phyloP scores from a whole-genome alignment of 2,888 invertebrate species.

The Sminthurinus aureus region DNA sequence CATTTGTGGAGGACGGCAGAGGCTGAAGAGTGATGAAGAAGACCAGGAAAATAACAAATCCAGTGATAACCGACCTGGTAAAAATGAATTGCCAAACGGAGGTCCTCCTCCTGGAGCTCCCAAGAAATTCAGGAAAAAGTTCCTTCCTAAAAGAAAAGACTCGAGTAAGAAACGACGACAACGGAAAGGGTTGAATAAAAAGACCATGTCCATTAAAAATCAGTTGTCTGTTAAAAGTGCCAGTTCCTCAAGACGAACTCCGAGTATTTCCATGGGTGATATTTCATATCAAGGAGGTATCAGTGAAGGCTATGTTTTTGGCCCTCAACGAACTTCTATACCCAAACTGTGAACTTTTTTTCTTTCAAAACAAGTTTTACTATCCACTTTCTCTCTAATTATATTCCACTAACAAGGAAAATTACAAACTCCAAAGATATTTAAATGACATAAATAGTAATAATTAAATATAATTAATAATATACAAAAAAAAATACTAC shows the following conservation, averaged over 20 bases:
- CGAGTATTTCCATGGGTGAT: constrained; percentile 52
- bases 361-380: not conserved
- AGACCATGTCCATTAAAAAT: constrained; percentile 49
- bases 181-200: constrained; percentile 59
- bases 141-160: constrained; percentile 55
- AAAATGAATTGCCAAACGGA: constrained; percentile 44
- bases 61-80: constrained; percentile 27
- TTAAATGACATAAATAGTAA: too few species aligned
- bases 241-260: constrained; percentile 52
- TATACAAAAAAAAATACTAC: not conserved
- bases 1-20: constrained; percentile 50
- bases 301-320: constrained; percentile 5
- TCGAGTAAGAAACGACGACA: constrained; percentile 56
- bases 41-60: constrained; percentile 30
- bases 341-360: constrained; percentile 4
- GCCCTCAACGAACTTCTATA: constrained; percentile 29
- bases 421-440: too few species aligned
- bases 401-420: too few species aligned
- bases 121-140: constrained; percentile 58
- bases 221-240: constrained; percentile 56
- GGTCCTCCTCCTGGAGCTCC: constrained; percentile 53
- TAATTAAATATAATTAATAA: not conserved
- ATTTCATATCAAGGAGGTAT: not conserved
- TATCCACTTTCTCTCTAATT: not conserved
- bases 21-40: constrained; percentile 50